Evolutionary conservation across 2,888 invertebrate species (phyloP).

Genomic region (Chymomyza amoena): DNA sequence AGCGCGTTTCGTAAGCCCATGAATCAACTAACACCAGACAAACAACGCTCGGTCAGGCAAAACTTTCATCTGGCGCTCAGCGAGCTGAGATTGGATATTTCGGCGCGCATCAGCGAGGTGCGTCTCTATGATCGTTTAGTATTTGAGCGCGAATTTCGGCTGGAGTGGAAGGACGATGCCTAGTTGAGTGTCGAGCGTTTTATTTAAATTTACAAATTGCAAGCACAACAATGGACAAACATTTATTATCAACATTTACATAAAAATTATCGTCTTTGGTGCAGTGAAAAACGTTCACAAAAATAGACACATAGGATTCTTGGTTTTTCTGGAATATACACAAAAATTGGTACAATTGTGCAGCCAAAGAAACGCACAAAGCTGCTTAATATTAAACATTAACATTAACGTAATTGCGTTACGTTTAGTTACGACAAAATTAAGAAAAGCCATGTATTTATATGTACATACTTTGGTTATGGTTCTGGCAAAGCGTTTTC

Average conservation of each 20-base stretch:
- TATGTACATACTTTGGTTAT: background rate
- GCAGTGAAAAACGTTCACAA: conserved; percentile 53
- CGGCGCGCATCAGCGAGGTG: conserved; percentile 71
- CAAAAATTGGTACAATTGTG: background rate
- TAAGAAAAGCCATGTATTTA: background rate
- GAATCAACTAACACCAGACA: conserved; percentile 67
- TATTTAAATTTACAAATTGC: conserved; percentile 11
- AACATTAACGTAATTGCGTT: background rate
- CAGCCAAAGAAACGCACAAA: background rate
- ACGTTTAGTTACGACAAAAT: background rate
- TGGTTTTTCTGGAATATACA: conserved; percentile 13
- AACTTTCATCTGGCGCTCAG: conserved; percentile 74
- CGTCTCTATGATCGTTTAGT: conserved; percentile 69
- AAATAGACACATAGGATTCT: conserved; percentile 48
- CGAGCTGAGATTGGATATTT: conserved; percentile 72
- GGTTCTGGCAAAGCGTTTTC: background rate
- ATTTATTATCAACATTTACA: conserved; percentile 39
- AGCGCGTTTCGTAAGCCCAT: conserved; percentile 70
- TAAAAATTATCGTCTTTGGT: conserved; percentile 37
- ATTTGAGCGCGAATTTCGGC: conserved; percentile 70
- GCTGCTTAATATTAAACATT: background rate
- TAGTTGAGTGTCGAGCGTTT: conserved; percentile 22
- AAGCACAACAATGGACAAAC: conserved; percentile 48
- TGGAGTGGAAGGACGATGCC: conserved; percentile 68
- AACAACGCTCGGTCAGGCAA: conserved; percentile 70